Evolutionary conservation across 2,797 vertebrate species (phyloP).

Genomic region (Amphiprion clarkii): DNA sequence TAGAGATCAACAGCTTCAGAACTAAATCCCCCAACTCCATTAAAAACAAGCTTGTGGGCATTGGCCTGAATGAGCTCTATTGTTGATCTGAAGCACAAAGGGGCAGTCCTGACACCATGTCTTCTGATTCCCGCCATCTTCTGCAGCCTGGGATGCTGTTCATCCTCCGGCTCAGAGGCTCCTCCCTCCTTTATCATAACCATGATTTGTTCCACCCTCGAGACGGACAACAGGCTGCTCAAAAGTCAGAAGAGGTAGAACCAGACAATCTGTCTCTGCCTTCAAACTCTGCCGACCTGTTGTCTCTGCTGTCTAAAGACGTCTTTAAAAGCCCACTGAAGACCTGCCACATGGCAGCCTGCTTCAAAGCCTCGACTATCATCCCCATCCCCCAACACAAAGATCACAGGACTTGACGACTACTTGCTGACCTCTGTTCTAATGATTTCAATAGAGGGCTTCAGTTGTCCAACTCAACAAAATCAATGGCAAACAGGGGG

Average conservation of each 20-base stretch:
- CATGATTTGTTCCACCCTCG: not conserved
- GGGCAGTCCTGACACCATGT: not conserved
- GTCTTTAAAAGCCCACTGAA: not conserved
- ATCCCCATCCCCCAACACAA: slow-evolving; percentile 13
- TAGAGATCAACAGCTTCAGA: not conserved
- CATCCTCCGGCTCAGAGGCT: not conserved
- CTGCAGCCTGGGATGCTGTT: not conserved
- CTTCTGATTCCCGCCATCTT: not conserved
- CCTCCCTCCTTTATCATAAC: not conserved
- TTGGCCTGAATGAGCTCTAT: slow-evolving; percentile 13
- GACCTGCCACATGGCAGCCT: not conserved
- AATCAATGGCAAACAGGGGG: not conserved
- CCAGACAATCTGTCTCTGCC: slow-evolving; percentile 10
- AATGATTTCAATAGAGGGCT: not conserved
- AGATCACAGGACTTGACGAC: not conserved
- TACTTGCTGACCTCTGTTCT: slow-evolving; percentile 3
- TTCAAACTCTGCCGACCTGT: not conserved
- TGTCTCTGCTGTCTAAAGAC: not conserved
- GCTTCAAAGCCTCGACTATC: not conserved
- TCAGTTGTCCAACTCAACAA: not conserved
- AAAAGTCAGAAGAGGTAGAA: slow-evolving; percentile 5
- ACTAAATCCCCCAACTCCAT: not conserved
- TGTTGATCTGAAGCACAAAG: slow-evolving; percentile 15
- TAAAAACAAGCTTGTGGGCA: not conserved
- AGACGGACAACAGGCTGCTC: not conserved